These are phyloP conservation scores for Erpornis zantholeuca DNA, from an alignment of 2,113 vertebrate species.

Conservation along the genomic window DNA sequence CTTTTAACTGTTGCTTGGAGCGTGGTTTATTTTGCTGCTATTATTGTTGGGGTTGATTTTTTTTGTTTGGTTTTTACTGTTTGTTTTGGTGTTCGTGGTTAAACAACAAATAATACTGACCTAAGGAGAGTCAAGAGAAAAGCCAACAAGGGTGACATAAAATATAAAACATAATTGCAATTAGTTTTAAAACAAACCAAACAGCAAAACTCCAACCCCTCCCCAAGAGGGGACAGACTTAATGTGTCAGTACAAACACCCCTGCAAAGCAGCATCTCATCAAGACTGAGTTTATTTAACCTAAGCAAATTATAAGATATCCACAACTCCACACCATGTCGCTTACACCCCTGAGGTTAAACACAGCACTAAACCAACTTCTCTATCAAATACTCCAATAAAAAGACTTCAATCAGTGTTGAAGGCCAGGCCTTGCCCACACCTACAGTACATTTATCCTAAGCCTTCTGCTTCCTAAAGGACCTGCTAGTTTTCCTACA, in stretches of 20 bases:
- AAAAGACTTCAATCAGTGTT: neutral
- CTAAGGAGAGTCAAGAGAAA: neutral
- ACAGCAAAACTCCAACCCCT: neutral
- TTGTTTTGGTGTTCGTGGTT: neutral
- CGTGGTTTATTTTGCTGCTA: neutral
- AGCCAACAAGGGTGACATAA: neutral
- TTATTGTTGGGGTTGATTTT: neutral
- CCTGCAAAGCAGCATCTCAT: neutral
- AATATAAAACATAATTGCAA: neutral
- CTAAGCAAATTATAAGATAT: neutral
- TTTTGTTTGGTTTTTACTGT: neutral
- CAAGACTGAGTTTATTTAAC: neutral
- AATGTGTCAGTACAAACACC: neutral
- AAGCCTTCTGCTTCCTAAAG: neutral
- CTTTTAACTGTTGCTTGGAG: neutral
- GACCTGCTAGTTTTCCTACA: neutral
- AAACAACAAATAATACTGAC: neutral
- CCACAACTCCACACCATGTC: accelerated
- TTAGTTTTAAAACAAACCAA: neutral
- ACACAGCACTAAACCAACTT: neutral
- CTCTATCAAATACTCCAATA: neutral
- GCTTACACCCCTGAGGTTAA: neutral
- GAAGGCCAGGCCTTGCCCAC: neutral
- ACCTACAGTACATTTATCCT: neutral
- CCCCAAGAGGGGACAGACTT: neutral